A percentile compares a stretch with the other conserved stretches of the same genome.
Evolutionary conservation across 2,888 invertebrate genomes (phyloP).

Genomic region (Eupithecia dodoneata): DNA sequence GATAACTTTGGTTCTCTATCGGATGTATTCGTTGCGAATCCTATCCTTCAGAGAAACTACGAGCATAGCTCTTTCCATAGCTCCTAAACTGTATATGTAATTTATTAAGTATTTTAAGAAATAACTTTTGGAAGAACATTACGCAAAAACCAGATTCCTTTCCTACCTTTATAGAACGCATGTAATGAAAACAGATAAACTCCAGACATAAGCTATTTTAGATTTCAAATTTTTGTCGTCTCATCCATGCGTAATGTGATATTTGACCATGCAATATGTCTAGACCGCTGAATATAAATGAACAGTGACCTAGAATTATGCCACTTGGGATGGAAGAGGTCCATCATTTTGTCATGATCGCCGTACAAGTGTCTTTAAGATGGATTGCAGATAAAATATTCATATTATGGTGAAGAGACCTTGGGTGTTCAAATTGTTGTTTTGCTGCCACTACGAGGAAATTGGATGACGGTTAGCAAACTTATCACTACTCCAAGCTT

Average conservation of each 20-base stretch:
- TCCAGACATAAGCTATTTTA: slow-evolving; percentile 77
- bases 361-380: slow-evolving; percentile 39
- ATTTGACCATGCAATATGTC: slow-evolving; percentile 84
- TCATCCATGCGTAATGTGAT: slow-evolving; percentile 81
- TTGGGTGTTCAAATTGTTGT: background rate
- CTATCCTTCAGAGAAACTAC: too few relatives aligned
- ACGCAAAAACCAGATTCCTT: background rate
- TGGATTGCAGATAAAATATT: slow-evolving; percentile 14
- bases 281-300: slow-evolving; percentile 81
- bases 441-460: background rate
- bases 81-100: too few relatives aligned
- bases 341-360: slow-evolving; percentile 43
- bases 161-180: background rate
- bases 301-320: slow-evolving; percentile 79
- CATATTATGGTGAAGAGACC: background rate
- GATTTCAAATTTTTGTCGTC: slow-evolving; percentile 75
- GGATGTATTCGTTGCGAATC: too few relatives aligned
- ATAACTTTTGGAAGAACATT: background rate
- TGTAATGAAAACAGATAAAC: slow-evolving; percentile 49
- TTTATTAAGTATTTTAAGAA: background rate
- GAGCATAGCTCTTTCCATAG: too few relatives aligned
- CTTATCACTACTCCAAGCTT: background rate
- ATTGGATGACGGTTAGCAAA: background rate
- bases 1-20: too few relatives aligned
- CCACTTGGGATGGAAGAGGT: slow-evolving; percentile 55